Percentiles rank a stretch among this genome's conserved stretches.
These are phyloP conservation scores for Chrysolina oricalcia DNA, from an alignment of 2,888 invertebrate genomes.

Conservation along the genomic window DNA sequence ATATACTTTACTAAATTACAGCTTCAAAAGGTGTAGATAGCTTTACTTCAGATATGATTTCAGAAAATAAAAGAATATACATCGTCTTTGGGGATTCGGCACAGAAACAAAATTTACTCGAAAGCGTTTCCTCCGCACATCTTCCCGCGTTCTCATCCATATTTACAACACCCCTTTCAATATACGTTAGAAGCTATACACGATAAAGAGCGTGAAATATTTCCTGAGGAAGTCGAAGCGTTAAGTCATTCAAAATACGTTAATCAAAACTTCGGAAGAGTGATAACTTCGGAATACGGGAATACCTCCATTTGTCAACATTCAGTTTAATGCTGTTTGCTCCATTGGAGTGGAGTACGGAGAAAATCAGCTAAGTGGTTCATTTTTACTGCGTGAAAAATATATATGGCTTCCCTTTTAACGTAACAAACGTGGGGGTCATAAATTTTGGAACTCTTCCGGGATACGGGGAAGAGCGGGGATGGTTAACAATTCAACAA, in stretches of 20 bases:
- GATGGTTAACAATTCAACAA: not conserved
- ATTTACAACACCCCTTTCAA: conserved; percentile 41
- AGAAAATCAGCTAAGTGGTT: conserved; percentile 64
- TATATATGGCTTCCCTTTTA: conserved; percentile 46
- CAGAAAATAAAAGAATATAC: too few relatives aligned
- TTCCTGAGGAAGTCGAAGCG: conserved; percentile 43
- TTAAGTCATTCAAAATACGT: conserved; percentile 60
- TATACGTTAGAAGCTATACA: conserved; percentile 32
- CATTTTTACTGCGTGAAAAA: conserved; percentile 62
- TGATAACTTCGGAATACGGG: conserved; percentile 56
- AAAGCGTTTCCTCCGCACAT: not conserved
- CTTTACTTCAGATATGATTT: too few relatives aligned
- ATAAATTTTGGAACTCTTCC: conserved; percentile 45
- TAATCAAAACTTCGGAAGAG: conserved; percentile 61
- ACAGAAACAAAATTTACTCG: not conserved
- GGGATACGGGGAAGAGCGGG: not conserved
- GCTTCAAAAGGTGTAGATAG: too few relatives aligned
- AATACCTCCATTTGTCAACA: conserved; percentile 58
- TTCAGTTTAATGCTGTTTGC: conserved; percentile 56
- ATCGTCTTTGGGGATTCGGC: too few relatives aligned
- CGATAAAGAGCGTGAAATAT: conserved; percentile 47
- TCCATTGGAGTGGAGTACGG: conserved; percentile 48
- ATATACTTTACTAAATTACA: too few relatives aligned
- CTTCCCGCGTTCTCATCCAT: conserved; percentile 27
- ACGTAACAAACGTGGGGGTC: conserved; percentile 42